A percentile compares a stretch with the other conserved stretches of the same genome.
phyloP scores from a whole-genome alignment of 2,797 vertebrate species.

The Enoplosus armatus region DNA sequence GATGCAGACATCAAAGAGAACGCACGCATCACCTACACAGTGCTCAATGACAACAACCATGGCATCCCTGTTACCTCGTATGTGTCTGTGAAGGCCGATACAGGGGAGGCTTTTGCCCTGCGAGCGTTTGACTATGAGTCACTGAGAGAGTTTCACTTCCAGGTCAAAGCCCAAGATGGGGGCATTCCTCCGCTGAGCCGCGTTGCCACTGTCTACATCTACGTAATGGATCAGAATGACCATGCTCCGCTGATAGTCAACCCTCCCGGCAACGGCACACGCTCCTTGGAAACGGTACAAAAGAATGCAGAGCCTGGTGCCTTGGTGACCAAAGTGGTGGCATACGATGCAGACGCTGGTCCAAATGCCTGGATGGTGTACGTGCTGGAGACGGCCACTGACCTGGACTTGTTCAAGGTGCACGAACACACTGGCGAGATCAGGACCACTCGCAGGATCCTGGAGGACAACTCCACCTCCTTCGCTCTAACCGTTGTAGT shows the following conservation, averaged over 20 bases:
- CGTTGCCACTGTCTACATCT: slow-evolving; percentile 93
- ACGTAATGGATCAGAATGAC: slow-evolving; percentile 95
- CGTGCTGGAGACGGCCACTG: slow-evolving; percentile 89
- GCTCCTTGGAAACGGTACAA: slow-evolving; percentile 92
- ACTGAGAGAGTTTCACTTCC: slow-evolving; percentile 94
- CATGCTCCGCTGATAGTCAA: slow-evolving; percentile 93
- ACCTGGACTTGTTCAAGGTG: slow-evolving; percentile 93
- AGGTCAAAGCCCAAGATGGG: slow-evolving; percentile 95
- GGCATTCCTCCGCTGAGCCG: slow-evolving; percentile 93
- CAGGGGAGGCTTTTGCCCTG: slow-evolving; percentile 93
- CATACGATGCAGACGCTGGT: slow-evolving; percentile 95
- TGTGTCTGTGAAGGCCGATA: slow-evolving; percentile 93
- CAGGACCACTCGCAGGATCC: slow-evolving; percentile 92
- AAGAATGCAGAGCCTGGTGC: slow-evolving; percentile 91
- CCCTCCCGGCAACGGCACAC: slow-evolving; percentile 91
- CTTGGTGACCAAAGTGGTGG: slow-evolving; percentile 97
- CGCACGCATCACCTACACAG: slow-evolving; percentile 93
- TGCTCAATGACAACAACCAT: slow-evolving; percentile 94
- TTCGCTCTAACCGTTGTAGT: slow-evolving; percentile 93
- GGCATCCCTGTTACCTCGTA: slow-evolving; percentile 94
- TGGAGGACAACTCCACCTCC: slow-evolving; percentile 91
- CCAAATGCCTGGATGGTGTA: slow-evolving; percentile 97
- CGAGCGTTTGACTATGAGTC: slow-evolving; percentile 97
- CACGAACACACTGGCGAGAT: slow-evolving; percentile 96
- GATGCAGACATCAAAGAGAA: slow-evolving; percentile 95